A percentile compares a stretch with the other conserved stretches of the same genome.
phyloP scores from a whole-genome alignment of 2,113 vertebrate species.

The Catharus bicknelli region DNA sequence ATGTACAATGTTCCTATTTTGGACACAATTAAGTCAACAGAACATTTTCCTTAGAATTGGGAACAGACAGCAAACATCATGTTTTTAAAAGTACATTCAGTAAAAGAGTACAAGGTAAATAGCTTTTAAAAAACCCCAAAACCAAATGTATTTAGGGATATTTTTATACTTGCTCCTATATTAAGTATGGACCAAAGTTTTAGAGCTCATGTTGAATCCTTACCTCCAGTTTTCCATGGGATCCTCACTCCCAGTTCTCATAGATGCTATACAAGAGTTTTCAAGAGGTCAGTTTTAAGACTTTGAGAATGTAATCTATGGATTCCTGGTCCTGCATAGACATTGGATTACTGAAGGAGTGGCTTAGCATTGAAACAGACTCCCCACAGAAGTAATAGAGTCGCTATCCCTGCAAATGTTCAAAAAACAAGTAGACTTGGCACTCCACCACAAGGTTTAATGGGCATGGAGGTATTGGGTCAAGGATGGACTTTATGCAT shows the following conservation, averaged over 20 bases:
- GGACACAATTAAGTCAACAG: neutral
- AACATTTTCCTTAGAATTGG: neutral
- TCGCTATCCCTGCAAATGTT: neutral
- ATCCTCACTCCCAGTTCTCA: slow-evolving; percentile 36
- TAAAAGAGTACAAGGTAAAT: neutral
- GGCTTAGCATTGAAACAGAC: neutral
- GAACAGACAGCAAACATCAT: neutral
- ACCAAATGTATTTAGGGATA: neutral
- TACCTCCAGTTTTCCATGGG: slow-evolving; percentile 62
- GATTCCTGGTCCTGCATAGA: slow-evolving; percentile 72
- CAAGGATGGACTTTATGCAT: neutral
- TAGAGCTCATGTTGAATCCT: neutral
- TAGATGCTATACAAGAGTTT: slow-evolving; percentile 75
- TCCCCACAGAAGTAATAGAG: neutral
- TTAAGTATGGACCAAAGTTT: neutral
- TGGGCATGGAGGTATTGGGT: neutral
- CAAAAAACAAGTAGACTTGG: neutral
- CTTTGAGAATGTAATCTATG: slow-evolving; percentile 70
- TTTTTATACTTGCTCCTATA: neutral
- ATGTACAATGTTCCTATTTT: neutral
- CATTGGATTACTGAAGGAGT: slow-evolving; percentile 31
- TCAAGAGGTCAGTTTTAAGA: slow-evolving; percentile 77
- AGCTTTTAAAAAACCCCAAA: fast-evolving
- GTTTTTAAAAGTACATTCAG: neutral
- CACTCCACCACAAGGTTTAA: neutral